These are phyloP conservation scores for Volucella zonaria DNA, from an alignment of 2,888 invertebrate genomes.

Conservation along the genomic window DNA sequence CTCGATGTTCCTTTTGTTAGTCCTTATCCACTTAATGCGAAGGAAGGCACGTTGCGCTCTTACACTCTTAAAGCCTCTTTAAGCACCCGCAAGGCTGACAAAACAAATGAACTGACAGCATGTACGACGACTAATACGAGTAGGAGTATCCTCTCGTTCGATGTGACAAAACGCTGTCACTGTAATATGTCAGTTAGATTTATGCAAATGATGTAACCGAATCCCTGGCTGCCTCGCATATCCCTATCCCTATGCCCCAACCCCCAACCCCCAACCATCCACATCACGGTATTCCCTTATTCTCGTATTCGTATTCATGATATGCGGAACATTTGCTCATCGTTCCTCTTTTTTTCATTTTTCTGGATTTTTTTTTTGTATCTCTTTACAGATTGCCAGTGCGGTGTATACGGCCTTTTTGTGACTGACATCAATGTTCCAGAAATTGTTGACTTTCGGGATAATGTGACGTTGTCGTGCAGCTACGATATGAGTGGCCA, in stretches of 20 bases:
- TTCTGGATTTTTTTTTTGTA: constrained; percentile 32
- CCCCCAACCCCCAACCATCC: no score
- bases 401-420: constrained; percentile 77
- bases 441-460: constrained; percentile 83
- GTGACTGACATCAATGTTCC: constrained; percentile 83
- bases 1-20: constrained; percentile 39
- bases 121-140: constrained; percentile 4
- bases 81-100: constrained; percentile 46
- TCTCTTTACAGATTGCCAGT: constrained; percentile 77
- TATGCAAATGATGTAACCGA: constrained; percentile 71
- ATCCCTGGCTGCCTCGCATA: constrained; percentile 53
- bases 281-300: no score
- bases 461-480: constrained; percentile 83
- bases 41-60: constrained; percentile 29
- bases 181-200: constrained; percentile 74
- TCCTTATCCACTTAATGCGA: constrained; percentile 58
- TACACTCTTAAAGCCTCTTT: constrained; percentile 59
- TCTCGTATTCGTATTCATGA: constrained; percentile 57
- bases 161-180: constrained; percentile 71
- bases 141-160: constrained; percentile 30
- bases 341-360: constrained; percentile 13
- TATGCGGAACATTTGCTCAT: constrained; percentile 54
- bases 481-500: constrained; percentile 83
- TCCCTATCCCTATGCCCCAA: neutral
- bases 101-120: constrained; percentile 67